Base-by-base conservation (phyloP, 1,140 invertebrate genomes). In the Papilio machaon region DNA sequence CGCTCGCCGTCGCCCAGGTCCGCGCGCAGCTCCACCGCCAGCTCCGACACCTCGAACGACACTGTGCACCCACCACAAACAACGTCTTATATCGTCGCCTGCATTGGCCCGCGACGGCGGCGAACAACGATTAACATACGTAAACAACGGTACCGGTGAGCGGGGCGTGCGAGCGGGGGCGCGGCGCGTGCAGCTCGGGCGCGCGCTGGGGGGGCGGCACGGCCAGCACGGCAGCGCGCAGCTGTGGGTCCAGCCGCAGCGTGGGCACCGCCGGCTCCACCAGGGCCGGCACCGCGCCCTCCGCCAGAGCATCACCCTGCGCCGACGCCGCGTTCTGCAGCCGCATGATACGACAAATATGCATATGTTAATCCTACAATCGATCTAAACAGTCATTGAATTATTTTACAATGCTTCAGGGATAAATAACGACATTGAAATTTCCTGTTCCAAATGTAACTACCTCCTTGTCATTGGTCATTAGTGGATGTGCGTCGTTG, bases 21-120 rank as follows among this genome's bases (percentile, higher is more conserved):
- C 46, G 96, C 96, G 70, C 96, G 95, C 11, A 98, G 90, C 88
- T 97, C 97, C 64, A 98, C 95, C 82, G 96, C 97, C 70, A 98
- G 95, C 10, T 95, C 95, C 0, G 97, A 96, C 43, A 98, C 89
- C 85, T 97, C 97, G 87, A 98, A 97, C 30, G 95, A 90, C 4
- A 97, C 96, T 95, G 95, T 43, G 38, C n/a, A 3, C 35, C 8
- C 73, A 23, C 17, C 38, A 4, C 46, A 49, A 9, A 4, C 46
- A 49, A 9, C 2, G 19, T 19, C 9, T 23, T 64, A 23, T 19
- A 49, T 10, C 10, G 35, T 76, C 15, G 52, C 15, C 3, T 6
- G 0, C 49, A 0, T 13, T 13, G 11, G 2, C 13, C 2, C 13
- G 13, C 49, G 49, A 17, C 49, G 0, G 49, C 49, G 11, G 49